Evolutionary conservation across 2,113 vertebrate genomes (phyloP).

Genomic region (Syngnathoides biaculeatus): DNA sequence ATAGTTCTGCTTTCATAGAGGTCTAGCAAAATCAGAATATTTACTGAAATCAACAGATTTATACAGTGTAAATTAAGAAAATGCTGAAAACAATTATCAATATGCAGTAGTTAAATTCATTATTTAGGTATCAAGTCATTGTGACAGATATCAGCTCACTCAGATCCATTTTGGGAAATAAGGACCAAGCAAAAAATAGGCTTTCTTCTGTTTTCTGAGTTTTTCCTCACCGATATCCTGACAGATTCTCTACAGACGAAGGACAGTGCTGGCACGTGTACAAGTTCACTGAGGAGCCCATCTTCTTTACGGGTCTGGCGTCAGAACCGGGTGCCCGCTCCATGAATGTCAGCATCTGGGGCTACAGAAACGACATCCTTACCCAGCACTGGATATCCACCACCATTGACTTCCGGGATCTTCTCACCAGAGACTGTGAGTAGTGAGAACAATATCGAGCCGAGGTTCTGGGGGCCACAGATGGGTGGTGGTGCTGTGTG

Average conservation of each 20-base stretch:
- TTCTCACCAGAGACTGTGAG: constrained; percentile 87
- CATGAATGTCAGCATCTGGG: constrained; percentile 93
- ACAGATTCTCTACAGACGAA: constrained; percentile 92
- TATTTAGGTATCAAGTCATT: too few species aligned
- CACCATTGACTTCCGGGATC: constrained; percentile 88
- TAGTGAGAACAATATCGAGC: constrained; percentile 37
- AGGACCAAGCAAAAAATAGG: background rate
- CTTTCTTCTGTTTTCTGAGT: background rate
- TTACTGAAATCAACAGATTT: too few species aligned
- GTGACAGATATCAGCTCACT: too few species aligned
- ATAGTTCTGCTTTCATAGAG: too few species aligned
- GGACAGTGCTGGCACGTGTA: constrained; percentile 89
- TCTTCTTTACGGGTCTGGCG: constrained; percentile 87
- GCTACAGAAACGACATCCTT: constrained; percentile 76
- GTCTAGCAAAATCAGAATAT: too few species aligned
- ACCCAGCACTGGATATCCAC: constrained; percentile 83
- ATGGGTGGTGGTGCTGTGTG: background rate
- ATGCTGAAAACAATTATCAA: too few species aligned
- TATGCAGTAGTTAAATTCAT: too few species aligned
- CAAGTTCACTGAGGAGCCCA: constrained; percentile 76
- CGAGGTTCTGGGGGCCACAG: background rate
- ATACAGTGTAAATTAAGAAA: too few species aligned
- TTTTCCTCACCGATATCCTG: constrained; percentile 5
- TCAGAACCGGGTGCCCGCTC: constrained; percentile 89
- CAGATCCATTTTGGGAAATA: background rate